Evolutionary conservation across 2,797 vertebrate genomes (phyloP), one percentile per base, ranked within the genome.

Genomic region (Anableps anableps): DNA sequence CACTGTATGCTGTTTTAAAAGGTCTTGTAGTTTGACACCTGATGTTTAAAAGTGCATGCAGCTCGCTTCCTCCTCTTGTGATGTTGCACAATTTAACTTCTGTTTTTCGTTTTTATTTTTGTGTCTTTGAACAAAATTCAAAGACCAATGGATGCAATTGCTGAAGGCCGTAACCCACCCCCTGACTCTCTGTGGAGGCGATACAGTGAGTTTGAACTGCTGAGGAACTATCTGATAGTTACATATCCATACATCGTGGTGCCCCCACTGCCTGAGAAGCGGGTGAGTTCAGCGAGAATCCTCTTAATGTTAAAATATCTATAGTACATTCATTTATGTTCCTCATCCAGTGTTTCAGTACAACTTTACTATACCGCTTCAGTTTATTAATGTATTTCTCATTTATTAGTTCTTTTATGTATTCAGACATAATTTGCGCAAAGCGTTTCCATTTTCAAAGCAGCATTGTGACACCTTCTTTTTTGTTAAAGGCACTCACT

Each of bases 131-230:
- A 38, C 36, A 66, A 38, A 34, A 66, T 92, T 89, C 73, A 74
- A 34, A 99, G 97, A 91, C 93, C 96, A 5, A 92, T 97, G 89
- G 97, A 98, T 72, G 93, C 94, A 5, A 91, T 95, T 1, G 82
- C 82, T 0, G 98, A 98, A 38, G 97, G 96, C 23, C 96, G 96
- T 0, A 97, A 94, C 74, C 93, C 94, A 9, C 96, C 97, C 5
- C 97, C 97, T 13, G 97, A 99, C 76, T 97, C 97, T 3, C 91
- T 99, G 53, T 99, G 98, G 98, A 96, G 98, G 82, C 95, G 98
- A 60, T 99, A 99, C 92, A 99, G 98, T 89, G 98, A 99, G 90
- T 99, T 99, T 87, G 98, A 99, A 81, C 92, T 99, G 83, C 80
- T 99, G 87, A 93, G 97, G 85, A 98, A 96, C 93, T 98, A 98